Base-by-base conservation (phyloP, 1,140 invertebrate genomes). In the Pissodes strobi region DNA sequence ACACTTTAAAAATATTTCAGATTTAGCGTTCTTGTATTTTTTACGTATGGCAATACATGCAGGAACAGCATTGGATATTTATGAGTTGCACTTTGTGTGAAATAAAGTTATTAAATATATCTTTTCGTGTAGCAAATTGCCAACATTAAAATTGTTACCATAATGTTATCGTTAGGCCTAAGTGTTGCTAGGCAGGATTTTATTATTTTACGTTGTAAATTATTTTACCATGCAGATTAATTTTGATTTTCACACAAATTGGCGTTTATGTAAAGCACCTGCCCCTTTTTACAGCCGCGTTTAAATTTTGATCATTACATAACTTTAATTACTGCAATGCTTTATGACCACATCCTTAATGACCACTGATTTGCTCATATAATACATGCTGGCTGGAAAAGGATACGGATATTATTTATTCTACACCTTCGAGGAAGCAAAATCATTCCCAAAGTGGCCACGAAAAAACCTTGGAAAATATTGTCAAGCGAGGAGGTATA, bases 161-260 rank as follows among this genome's bases (percentile, higher is more conserved):
- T 48, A 48, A 48, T 48, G 45, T 48, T 48, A 48, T 48, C 45
- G 45, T 25, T 25, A 48, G 19, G 17, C 12, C 12, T 48, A 48
- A 48, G 45, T 48, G 45, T 48, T 48, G 45, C 45, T 21, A 21
- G 45, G 6, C 5, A 48, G 19, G 45, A 48, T 48, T 48, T 48
- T 48, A 48, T 48, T 48, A 48, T 48, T 48, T 48, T 25, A 25
- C 45, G 19, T 48, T 12, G 12, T 48, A 21, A 48, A 48, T 21
- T 48, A 48, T 48, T 48, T 21, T 48, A 21, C 38, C 38, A 41
- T 41, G 38, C 45, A 48, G 45, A 48, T 48, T 48, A 48, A 48
- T 12, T 48, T 48, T 48, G 45, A 48, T 48, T 48, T 48, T 10
- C 45, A 48, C 45, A 48, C 19, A 48, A 48, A 48, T 21, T 48